Evolutionary conservation across 2,888 invertebrate species (phyloP), one percentile per base, ranked within the genome.

Genomic region (Cepaea hortensis): DNA sequence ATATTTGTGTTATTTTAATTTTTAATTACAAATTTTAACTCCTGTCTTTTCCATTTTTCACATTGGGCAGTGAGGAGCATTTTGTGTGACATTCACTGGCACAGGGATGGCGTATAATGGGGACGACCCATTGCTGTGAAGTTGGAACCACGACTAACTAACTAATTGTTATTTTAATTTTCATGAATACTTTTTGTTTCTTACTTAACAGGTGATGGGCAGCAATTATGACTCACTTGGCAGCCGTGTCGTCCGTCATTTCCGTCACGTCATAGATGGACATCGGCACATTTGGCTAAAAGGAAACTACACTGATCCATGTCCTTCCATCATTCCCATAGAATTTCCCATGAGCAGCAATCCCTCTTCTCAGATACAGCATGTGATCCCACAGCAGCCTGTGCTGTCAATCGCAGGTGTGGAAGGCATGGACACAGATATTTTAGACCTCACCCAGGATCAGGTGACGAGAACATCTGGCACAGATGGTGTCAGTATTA

Each of bases 221-320:
- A 93, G 93, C 84, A 91, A 91, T 1, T 93, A 93, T 82, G 91
- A 93, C 87, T 93, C 93, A 0, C 87, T 93, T 35, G 93, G 93
- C 35, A 93, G 92, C 85, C 90, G 93, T 15, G 93, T 93, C 3
- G 89, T 93, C 48, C 91, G 93, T 48, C 91, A 93, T 79, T 93
- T 93, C 87, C 91, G 92, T 1, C 93, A 93, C 86, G 92, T 91
- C 85, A 93, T 93, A 76, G 91, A 89, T 75, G 91, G 92, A 50
- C 85, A 89, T 18, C 89, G 89, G 70, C 93, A 93, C 88, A 89
- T 91, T 13, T 93, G 93, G 93, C 87, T 93, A 80, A 91, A 90
- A 68, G 93, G 93, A 76, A 92, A 91, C 86, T 92, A 88, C 85
- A 73, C 80, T 23, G 92, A 92, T 75, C 88, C 91, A 13, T 73